Evolutionary conservation across 1,140 invertebrate genomes (phyloP).

Genomic region (Brachionus koreanus): DNA sequence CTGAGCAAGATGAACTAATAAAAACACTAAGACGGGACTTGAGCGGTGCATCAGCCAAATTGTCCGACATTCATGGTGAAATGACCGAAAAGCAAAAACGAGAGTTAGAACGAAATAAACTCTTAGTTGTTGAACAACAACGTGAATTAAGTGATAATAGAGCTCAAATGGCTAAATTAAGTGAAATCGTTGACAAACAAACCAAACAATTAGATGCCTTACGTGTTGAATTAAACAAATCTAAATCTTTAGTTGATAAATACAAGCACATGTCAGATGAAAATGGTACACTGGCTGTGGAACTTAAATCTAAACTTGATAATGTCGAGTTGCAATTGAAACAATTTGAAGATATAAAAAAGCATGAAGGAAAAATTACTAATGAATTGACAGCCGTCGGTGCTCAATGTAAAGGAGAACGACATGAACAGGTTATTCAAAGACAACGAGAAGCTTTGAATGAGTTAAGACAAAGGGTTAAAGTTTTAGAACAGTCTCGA

Average conservation of each 20-base stretch:
- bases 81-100: slow-evolving; percentile 57
- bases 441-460: slow-evolving; percentile 57
- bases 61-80: slow-evolving; percentile 57
- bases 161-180: slow-evolving; percentile 56
- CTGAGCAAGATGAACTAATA: slow-evolving; percentile 54
- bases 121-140: slow-evolving; percentile 49
- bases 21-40: slow-evolving; percentile 53
- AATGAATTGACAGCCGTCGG: slow-evolving; percentile 56
- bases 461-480: slow-evolving; percentile 54
- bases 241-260: slow-evolving; percentile 20
- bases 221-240: slow-evolving; percentile 8
- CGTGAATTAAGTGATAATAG: slow-evolving; percentile 52
- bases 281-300: slow-evolving; percentile 16
- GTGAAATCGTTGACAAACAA: slow-evolving; percentile 57
- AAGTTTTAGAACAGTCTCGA: slow-evolving; percentile 50
- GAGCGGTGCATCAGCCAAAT: slow-evolving; percentile 53
- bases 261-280: slow-evolving; percentile 21
- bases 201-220: slow-evolving; percentile 51
- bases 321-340: not conserved
- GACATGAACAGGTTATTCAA: slow-evolving; percentile 56
- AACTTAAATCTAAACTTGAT: slow-evolving; percentile 10
- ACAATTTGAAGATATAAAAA: not conserved
- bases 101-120: slow-evolving; percentile 54
- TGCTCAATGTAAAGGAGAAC: slow-evolving; percentile 57
- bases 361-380: slow-evolving; percentile 45